Base-by-base conservation (phyloP, 64 coral and sea anemone genomes). In the Porites lutea region DNA sequence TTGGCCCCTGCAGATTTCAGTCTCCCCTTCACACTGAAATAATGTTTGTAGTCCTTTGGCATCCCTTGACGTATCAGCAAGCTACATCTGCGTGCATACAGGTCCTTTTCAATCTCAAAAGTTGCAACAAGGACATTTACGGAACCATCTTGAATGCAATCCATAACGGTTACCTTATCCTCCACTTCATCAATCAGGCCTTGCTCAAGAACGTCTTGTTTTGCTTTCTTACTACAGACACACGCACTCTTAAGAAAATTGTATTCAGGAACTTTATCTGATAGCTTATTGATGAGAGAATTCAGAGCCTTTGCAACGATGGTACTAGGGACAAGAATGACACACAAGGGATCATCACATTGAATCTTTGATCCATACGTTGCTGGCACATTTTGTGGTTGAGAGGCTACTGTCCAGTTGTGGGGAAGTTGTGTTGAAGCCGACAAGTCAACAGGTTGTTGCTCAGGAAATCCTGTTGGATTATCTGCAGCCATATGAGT, bases 101-200 rank as follows among this genome's bases (percentile, higher is more conserved):
- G 43, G 14, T 87, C 82, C 11, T 87, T 16, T 50, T 93, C 91
- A 19, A 87, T n/a, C 16, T 93, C 91, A 50, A 64, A 78, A 37
- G 71, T 69, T 54, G 53, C 23, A 3, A 87, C 18, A 27, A 93
- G 16, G 45, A 93, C 73, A 59, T 93, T 93, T 3, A 93, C 63
- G 37, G 65, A 64, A 45, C 91, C 82, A 18, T 93, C 78, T 14
- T 50, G 47, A 6, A 91, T 60, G 49, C 79, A 82, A 53, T 70
- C 60, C 48, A 87, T 43, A 9, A 93, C 85, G 48, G 27, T 37
- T 37, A 37, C 27, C 27, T 68, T 85, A 47, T 87, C 49, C 2
- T 61, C 69, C 44, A 22, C 51, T 18, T 92, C 91, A 87, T 57
- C 51, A 74, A 45, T 75, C 8, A 47, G 48, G 8, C 13, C 70